A percentile compares a stretch with the other conserved stretches of the same genome.
Evolutionary conservation across 2,888 invertebrate genomes (phyloP).

Genomic region (Drosophila differens): DNA sequence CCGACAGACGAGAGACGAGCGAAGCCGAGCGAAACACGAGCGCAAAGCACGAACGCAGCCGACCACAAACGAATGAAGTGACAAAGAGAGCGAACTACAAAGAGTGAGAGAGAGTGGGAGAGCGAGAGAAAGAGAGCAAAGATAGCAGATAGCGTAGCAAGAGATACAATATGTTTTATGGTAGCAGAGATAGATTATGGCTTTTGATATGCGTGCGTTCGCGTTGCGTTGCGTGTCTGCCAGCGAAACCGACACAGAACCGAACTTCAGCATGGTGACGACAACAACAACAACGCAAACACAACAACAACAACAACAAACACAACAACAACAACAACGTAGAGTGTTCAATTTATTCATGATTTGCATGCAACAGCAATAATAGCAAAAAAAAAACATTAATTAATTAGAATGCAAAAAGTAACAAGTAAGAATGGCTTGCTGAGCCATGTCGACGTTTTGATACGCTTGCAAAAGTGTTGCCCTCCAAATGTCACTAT

Average conservation of each 20-base stretch:
- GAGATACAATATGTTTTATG: constrained; percentile 54
- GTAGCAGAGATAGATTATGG: constrained; percentile 35
- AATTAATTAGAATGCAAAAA: constrained; percentile 57
- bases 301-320: constrained; percentile 11
- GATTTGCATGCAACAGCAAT: constrained; percentile 61
- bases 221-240: constrained; percentile 67
- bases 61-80: constrained; percentile 12
- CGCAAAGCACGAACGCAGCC: constrained; percentile 23
- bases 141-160: constrained; percentile 36
- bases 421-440: not conserved
- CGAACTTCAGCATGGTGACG: constrained; percentile 42
- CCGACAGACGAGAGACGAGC: constrained; percentile 49
- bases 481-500: not conserved
- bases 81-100: constrained; percentile 1
- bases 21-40: constrained; percentile 19
- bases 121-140: not conserved
- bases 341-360: constrained; percentile 61
- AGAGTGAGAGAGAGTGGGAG: constrained; percentile 11
- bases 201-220: constrained; percentile 61
- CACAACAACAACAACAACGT: constrained; percentile 3
- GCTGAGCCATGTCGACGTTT: not conserved
- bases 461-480: not conserved
- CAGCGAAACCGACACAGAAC: constrained; percentile 15
- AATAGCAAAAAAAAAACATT: constrained; percentile 21
- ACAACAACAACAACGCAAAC: constrained; percentile 12